Conservation (phyloP, 2,888 invertebrate genomes). For the Polia nebulosa region DNA sequence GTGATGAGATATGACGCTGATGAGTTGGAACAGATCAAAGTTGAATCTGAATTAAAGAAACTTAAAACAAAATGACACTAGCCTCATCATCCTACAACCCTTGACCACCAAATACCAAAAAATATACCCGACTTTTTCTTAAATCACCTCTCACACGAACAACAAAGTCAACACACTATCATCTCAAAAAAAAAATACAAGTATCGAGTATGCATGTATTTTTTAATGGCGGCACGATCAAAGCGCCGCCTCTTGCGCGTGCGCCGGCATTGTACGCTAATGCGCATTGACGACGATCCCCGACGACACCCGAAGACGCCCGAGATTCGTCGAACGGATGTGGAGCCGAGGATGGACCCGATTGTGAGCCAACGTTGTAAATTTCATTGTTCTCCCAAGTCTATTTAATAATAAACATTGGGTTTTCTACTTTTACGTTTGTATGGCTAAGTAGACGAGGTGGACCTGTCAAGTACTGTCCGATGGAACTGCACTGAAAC, state of each 20-base stretch:
- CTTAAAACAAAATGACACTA: not conserved
- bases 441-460: constrained; percentile 13
- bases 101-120: too few species aligned
- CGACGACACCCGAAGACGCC: constrained; percentile 43
- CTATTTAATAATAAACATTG: constrained; percentile 60
- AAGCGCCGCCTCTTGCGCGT: constrained; percentile 66
- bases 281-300: constrained; percentile 71
- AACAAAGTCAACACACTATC: constrained; percentile 53
- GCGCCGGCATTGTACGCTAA: constrained; percentile 81
- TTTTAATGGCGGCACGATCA: constrained; percentile 71
- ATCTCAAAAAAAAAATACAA: constrained; percentile 42
- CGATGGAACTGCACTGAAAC: constrained; percentile 6
- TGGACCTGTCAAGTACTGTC: not conserved
- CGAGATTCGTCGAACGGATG: constrained; percentile 41
- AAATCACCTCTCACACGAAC: constrained; percentile 28
- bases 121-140: not conserved
- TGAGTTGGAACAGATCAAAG: too few species aligned
- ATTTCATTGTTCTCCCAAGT: constrained; percentile 57
- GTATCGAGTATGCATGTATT: constrained; percentile 49
- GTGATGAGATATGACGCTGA: too few species aligned
- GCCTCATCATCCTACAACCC: not conserved
- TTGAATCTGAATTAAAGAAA: too few species aligned
- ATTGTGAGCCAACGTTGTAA: constrained; percentile 52
- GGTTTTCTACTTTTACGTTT: constrained; percentile 14
- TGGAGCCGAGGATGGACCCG: constrained; percentile 49